Percentiles rank a stretch among this genome's conserved stretches.
Conservation (phyloP, 2,797 vertebrate genomes). For the Nyctalus aviator region DNA sequence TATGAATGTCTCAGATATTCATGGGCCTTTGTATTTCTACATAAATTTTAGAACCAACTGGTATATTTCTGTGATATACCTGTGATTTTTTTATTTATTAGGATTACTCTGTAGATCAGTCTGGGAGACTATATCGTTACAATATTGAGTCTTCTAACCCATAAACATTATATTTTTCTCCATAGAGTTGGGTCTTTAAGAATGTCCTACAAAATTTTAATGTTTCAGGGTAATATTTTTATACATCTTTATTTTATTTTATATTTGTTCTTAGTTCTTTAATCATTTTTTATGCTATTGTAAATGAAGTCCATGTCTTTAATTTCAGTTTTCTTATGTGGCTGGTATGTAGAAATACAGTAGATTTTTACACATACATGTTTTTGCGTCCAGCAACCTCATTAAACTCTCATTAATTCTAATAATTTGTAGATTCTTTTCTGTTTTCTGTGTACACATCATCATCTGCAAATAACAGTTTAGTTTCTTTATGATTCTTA, state of each 20-base stretch:
- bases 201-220: slow-evolving; percentile 34
- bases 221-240: slow-evolving; percentile 53
- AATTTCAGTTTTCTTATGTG: slow-evolving; percentile 71
- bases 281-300: slow-evolving; percentile 55
- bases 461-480: slow-evolving; percentile 73
- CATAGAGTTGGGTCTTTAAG: slow-evolving; percentile 40
- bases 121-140: not conserved
- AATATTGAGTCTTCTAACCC: slow-evolving; percentile 18
- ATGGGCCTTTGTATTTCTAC: slow-evolving; percentile 43
- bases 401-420: slow-evolving; percentile 67
- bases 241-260: slow-evolving; percentile 38
- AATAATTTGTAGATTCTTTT: slow-evolving; percentile 64
- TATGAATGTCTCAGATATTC: not conserved
- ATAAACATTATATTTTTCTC: slow-evolving; percentile 44
- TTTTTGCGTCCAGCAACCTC: slow-evolving; percentile 18
- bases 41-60: slow-evolving; percentile 30
- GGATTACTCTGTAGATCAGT: slow-evolving; percentile 5
- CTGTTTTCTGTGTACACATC: slow-evolving; percentile 72
- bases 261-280: slow-evolving; percentile 29
- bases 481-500: slow-evolving; percentile 81
- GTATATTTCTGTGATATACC: slow-evolving; percentile 37
- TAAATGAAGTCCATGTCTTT: slow-evolving; percentile 51
- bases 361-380: slow-evolving; percentile 36
- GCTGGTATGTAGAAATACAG: slow-evolving; percentile 46
- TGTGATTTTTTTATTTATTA: slow-evolving; percentile 48